Conservation (phyloP, 2,797 vertebrate species). For the Notoglanidium macrostoma region DNA sequence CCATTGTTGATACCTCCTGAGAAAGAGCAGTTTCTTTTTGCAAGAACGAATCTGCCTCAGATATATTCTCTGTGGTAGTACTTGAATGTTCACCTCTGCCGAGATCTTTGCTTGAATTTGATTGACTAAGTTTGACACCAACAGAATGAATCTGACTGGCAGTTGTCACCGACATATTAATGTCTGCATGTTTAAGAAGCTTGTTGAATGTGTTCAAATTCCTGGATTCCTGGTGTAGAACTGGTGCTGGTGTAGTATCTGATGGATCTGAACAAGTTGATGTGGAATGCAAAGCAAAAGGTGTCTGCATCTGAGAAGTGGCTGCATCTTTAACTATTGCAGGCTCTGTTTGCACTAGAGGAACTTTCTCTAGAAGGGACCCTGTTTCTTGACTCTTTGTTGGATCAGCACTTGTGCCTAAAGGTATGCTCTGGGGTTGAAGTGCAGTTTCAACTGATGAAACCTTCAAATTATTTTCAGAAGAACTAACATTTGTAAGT, state of each 20-base stretch:
- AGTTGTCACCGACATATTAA: slow-evolving; percentile 51
- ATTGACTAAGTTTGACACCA: slow-evolving; percentile 60
- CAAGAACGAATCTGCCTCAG: slow-evolving; percentile 65
- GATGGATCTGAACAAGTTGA: slow-evolving; percentile 54
- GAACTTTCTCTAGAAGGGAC: slow-evolving; percentile 54
- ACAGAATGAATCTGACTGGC: slow-evolving; percentile 55
- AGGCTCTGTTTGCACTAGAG: slow-evolving; percentile 56
- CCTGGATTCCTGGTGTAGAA: slow-evolving; percentile 62
- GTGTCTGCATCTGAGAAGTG: slow-evolving; percentile 58
- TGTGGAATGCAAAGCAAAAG: slow-evolving; percentile 51
- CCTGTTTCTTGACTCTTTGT: slow-evolving; percentile 45
- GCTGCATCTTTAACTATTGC: slow-evolving; percentile 51
- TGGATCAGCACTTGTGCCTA: slow-evolving; percentile 47
- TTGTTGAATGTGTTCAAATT: slow-evolving; percentile 61
- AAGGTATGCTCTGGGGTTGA: slow-evolving; percentile 31
- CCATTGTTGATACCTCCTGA: slow-evolving; percentile 82
- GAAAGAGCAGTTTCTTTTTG: slow-evolving; percentile 74
- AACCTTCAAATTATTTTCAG: slow-evolving; percentile 37
- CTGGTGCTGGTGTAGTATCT: slow-evolving; percentile 48
- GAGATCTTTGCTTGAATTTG: slow-evolving; percentile 57
- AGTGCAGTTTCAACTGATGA: slow-evolving; percentile 37
- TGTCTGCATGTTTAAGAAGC: slow-evolving; percentile 58
- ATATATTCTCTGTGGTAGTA: slow-evolving; percentile 66
- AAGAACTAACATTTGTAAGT: slow-evolving; percentile 50
- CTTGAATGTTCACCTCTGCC: slow-evolving; percentile 56